Conservation (phyloP, 1,140 invertebrate genomes). For the Babylonia areolata region DNA sequence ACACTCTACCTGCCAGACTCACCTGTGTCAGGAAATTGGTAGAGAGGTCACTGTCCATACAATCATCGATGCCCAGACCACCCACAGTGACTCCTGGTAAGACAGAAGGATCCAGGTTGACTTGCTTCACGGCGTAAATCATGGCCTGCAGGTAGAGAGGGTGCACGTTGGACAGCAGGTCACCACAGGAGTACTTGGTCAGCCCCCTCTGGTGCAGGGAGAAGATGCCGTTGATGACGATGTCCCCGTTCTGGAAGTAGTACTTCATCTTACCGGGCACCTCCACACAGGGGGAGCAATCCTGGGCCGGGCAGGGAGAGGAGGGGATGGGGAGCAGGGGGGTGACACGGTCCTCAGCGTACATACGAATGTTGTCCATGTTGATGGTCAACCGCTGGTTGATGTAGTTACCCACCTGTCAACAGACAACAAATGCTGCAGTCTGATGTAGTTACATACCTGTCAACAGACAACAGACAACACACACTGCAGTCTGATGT, state of each 20-base stretch:
- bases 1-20: background rate
- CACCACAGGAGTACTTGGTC: conserved; percentile 58
- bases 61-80: conserved; percentile 70
- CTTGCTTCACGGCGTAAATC: conserved; percentile 85
- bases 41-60: conserved; percentile 51
- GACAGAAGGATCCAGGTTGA: conserved; percentile 79
- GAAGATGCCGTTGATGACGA: conserved; percentile 68
- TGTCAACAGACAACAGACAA: too few species aligned
- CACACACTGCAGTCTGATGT: too few species aligned
- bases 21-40: conserved; percentile 52
- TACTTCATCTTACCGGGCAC: conserved; percentile 54
- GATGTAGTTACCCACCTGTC: conserved; percentile 62
- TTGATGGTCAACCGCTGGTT: conserved; percentile 55
- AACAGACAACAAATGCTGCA: conserved; percentile 32
- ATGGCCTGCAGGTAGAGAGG: conserved; percentile 84
- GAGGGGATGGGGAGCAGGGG: conserved; percentile 47
- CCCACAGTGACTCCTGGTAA: conserved; percentile 82
- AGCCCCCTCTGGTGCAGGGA: conserved; percentile 58
- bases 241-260: conserved; percentile 61
- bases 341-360: conserved; percentile 50
- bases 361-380: conserved; percentile 59
- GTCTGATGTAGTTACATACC: background rate
- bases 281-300: conserved; percentile 60
- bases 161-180: conserved; percentile 76
- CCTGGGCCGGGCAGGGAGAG: conserved; percentile 55